A percentile compares a stretch with the other conserved stretches of the same genome.
phyloP scores from a whole-genome alignment of 1,140 invertebrate species.

The Pentalonia nigronervosa region DNA sequence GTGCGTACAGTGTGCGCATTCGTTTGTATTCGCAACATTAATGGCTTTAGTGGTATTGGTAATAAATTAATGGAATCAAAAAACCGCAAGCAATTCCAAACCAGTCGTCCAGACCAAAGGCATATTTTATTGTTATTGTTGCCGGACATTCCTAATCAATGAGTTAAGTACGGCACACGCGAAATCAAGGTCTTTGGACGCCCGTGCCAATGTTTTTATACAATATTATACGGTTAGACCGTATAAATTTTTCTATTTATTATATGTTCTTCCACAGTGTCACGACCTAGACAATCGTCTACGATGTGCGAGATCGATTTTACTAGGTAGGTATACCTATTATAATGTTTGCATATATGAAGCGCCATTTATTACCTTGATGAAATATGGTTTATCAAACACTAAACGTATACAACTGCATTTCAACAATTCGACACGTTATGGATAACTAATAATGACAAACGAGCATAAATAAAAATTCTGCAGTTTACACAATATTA shows the following conservation, averaged over 20 bases:
- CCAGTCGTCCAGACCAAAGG: slow-evolving; percentile 21
- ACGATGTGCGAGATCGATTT: neutral
- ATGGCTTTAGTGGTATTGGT: slow-evolving; percentile 27
- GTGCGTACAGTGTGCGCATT: neutral
- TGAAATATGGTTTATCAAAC: neutral
- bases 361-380: neutral
- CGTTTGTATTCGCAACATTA: neutral
- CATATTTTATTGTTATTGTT: neutral
- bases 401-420: neutral
- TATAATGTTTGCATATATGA: neutral
- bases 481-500: neutral
- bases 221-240: neutral
- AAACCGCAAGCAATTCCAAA: slow-evolving; percentile 12
- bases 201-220: neutral
- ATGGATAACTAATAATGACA: neutral
- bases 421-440: neutral
- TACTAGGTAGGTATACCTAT: neutral
- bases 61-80: slow-evolving; percentile 41
- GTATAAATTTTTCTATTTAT: neutral
- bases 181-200: neutral
- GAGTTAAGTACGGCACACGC: slow-evolving; percentile 30
- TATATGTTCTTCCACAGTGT: neutral
- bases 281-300: slow-evolving; percentile 10
- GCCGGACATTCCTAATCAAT: slow-evolving; percentile 28
- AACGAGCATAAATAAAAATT: neutral